These are phyloP conservation scores for Acrobasis repandana DNA, from an alignment of 2,888 invertebrate species.

Conservation along the genomic window DNA sequence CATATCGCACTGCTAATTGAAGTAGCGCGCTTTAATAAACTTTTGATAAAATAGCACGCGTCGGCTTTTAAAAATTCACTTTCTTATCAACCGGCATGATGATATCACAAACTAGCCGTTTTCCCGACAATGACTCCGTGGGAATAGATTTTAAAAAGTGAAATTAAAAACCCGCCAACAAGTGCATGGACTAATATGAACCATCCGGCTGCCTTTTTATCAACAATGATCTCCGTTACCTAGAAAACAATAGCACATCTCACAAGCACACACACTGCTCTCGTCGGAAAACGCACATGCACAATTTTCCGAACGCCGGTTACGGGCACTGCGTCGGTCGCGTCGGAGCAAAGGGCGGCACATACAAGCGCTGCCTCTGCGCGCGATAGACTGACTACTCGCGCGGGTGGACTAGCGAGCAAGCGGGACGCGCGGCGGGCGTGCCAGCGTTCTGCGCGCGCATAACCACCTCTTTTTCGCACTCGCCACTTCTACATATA, in stretches of 20 bases:
- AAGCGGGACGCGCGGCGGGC: slow-evolving; percentile 80
- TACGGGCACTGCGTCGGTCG: slow-evolving; percentile 81
- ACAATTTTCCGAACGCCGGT: slow-evolving; percentile 82
- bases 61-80: slow-evolving; percentile 33
- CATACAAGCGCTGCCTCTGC: slow-evolving; percentile 73
- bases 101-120: slow-evolving; percentile 40
- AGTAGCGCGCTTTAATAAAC: slow-evolving; percentile 52
- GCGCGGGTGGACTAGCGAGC: slow-evolving; percentile 59
- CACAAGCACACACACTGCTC: slow-evolving; percentile 80
- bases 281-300: slow-evolving; percentile 82
- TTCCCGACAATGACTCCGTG: slow-evolving; percentile 46
- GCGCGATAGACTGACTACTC: slow-evolving; percentile 78
- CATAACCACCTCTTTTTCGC: slow-evolving; percentile 62
- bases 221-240: slow-evolving; percentile 71
- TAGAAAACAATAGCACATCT: slow-evolving; percentile 83
- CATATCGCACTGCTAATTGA: slow-evolving; percentile 53
- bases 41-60: slow-evolving; percentile 39
- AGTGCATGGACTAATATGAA: slow-evolving; percentile 58
- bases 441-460: slow-evolving; percentile 76
- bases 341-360: slow-evolving; percentile 74
- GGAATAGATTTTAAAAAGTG: slow-evolving; percentile 59
- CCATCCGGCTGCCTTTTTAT: slow-evolving; percentile 68
- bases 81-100: slow-evolving; percentile 34
- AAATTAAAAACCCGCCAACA: slow-evolving; percentile 62
- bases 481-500: slow-evolving; percentile 50